These are phyloP conservation scores for Lagenorhynchus albirostris DNA, from an alignment of 2,113 vertebrate species.

Conservation along the genomic window DNA sequence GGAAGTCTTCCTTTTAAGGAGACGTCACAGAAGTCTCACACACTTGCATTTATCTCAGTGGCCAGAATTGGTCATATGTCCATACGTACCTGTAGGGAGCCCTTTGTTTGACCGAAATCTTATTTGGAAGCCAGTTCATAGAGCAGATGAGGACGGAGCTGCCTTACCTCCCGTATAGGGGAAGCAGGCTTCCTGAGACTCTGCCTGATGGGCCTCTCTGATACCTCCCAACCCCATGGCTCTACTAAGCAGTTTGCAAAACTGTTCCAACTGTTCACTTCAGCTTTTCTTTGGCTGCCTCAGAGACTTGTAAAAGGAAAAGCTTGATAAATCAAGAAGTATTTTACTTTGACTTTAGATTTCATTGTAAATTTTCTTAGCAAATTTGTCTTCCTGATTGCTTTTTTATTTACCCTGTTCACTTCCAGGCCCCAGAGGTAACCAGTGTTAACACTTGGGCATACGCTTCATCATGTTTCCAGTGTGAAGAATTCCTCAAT, in stretches of 20 bases:
- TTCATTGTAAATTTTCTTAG: slow-evolving; percentile 1
- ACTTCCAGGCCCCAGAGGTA: neutral
- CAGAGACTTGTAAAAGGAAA: neutral
- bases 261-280: neutral
- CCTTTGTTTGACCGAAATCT: neutral
- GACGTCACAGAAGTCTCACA: neutral
- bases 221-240: neutral
- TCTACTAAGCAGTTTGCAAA: neutral
- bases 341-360: neutral
- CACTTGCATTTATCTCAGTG: neutral
- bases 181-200: neutral
- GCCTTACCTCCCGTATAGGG: neutral
- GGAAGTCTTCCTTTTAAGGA: neutral
- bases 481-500: neutral
- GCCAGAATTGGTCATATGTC: neutral
- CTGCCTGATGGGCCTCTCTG: neutral
- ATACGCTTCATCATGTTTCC: neutral
- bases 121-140: neutral
- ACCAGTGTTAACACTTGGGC: neutral
- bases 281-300: neutral
- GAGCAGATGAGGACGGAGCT: neutral
- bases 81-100: neutral
- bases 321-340: neutral
- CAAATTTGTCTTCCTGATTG: slow-evolving; percentile 17
- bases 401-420: neutral